Conservation (phyloP, 2,888 invertebrate genomes). For the Synanthedon vespiformis region DNA sequence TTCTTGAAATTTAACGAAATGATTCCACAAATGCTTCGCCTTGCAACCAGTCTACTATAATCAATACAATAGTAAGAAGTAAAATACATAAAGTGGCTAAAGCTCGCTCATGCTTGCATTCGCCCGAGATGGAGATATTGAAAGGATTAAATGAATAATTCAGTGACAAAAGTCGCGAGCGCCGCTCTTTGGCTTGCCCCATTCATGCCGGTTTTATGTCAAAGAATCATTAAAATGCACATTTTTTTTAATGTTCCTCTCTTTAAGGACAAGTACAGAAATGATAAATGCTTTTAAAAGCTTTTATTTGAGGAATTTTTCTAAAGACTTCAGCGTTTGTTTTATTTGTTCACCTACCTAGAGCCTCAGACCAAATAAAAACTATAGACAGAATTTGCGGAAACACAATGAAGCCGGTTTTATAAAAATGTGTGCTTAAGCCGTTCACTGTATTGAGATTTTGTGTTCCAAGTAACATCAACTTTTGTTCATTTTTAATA, state of each 20-base stretch:
- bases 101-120: constrained; percentile 14
- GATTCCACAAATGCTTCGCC: neutral
- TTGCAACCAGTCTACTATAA: constrained; percentile 2
- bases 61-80: constrained; percentile 31
- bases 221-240: constrained; percentile 47
- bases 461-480: too few species aligned
- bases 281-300: neutral
- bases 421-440: too few species aligned
- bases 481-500: too few species aligned
- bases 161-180: constrained; percentile 44
- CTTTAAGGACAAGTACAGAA: constrained; percentile 8
- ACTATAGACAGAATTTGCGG: too few species aligned
- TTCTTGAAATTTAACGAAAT: too few species aligned
- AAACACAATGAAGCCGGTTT: too few species aligned
- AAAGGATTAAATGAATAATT: constrained; percentile 60
- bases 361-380: too few species aligned
- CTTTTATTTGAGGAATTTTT: neutral
- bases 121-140: constrained; percentile 42
- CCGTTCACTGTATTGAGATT: too few species aligned
- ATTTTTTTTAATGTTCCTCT: constrained; percentile 35
- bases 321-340: too few species aligned
- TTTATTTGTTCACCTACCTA: too few species aligned
- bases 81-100: constrained; percentile 17
- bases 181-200: constrained; percentile 30
- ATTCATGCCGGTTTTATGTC: constrained; percentile 34